Evolutionary conservation across 2,888 invertebrate genomes (phyloP).

Genomic region (Sisyra nigra): DNA sequence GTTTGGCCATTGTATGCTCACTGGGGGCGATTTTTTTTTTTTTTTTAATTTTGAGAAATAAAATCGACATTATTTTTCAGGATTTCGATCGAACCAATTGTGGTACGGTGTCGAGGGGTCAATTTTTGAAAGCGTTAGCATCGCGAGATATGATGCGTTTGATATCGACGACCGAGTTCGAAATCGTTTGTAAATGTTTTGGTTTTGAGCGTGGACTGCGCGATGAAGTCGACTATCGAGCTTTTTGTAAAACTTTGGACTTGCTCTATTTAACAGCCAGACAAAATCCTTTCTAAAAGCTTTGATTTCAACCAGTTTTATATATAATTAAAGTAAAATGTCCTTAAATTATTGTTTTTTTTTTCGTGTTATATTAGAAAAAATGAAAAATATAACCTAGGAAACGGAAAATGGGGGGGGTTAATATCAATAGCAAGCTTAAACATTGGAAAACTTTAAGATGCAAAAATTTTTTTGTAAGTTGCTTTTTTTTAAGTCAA

Average conservation of each 20-base stretch:
- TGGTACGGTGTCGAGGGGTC: slow-evolving; percentile 46
- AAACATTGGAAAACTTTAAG: too few relatives aligned
- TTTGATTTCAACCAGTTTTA: too few relatives aligned
- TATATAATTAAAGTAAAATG: too few relatives aligned
- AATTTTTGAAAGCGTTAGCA: slow-evolving; percentile 48
- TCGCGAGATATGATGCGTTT: slow-evolving; percentile 43
- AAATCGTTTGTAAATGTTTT: slow-evolving; percentile 58
- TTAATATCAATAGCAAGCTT: too few relatives aligned
- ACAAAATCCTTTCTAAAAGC: slow-evolving; percentile 25
- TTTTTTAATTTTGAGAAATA: background rate
- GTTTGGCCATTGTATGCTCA: too few relatives aligned
- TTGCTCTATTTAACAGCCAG: slow-evolving; percentile 41
- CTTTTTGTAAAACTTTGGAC: slow-evolving; percentile 48
- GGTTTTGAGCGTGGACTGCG: slow-evolving; percentile 42
- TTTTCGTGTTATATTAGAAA: too few relatives aligned
- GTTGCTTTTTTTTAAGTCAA: too few relatives aligned
- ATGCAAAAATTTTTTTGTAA: too few relatives aligned
- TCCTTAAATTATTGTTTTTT: too few relatives aligned
- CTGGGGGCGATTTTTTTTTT: too few relatives aligned
- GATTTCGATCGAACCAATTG: slow-evolving; percentile 51
- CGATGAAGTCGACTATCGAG: slow-evolving; percentile 53
- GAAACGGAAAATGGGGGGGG: too few relatives aligned
- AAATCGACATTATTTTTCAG: slow-evolving; percentile 22
- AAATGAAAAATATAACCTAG: too few relatives aligned
- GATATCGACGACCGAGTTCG: slow-evolving; percentile 48